Evolutionary conservation across 1,140 invertebrate genomes (phyloP), one percentile per base, ranked within the genome.

Genomic region (Oedothorax gibbosus): DNA sequence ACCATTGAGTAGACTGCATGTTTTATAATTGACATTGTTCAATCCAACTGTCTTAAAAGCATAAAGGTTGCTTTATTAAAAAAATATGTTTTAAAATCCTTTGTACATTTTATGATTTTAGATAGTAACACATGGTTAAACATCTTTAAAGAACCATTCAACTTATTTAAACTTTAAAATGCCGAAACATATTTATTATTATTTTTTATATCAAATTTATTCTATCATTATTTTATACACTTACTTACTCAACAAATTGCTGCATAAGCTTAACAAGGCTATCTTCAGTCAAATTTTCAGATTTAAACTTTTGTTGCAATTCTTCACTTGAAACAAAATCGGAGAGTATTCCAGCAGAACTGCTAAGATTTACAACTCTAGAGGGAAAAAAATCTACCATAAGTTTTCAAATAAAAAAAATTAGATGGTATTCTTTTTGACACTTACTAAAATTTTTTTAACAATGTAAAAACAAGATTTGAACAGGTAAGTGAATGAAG

Each of bases 301-400:
- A 89, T 10, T 90, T 87, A 14, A 95, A 91, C 88, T 92, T 93
- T 73, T 88, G 88, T n/a, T 89, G 90, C 35, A 94, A 88, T 88
- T 92, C 93, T 21, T 87, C 49, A 83, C 65, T 50, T 57, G 68
- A 20, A 50, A 88, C 85, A 21, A 18, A 60, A 15, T 18, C 12
- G 9, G 57, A 69, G 60, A 88, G 71, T 76, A 78, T 87, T 35
- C 94, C 94, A 8, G 87, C 87, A 51, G 92, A 92, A 89, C 95
- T 95, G 0, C 94, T 95, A 0, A 96, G 82, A 89, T 95, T 94
- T 0, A 95, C 93, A 35, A 96, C 93, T 89, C 93, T 92, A 81
- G 15, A 88, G 65, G 15, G 50, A n/a, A 20, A 75, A 51, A 20
- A n/a, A n/a, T n/a, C 75, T 73, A 72, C 56, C 7, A 76, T 57